Conservation (phyloP, 1,140 invertebrate genomes). For the Phymorhynchus buccinoides region DNA sequence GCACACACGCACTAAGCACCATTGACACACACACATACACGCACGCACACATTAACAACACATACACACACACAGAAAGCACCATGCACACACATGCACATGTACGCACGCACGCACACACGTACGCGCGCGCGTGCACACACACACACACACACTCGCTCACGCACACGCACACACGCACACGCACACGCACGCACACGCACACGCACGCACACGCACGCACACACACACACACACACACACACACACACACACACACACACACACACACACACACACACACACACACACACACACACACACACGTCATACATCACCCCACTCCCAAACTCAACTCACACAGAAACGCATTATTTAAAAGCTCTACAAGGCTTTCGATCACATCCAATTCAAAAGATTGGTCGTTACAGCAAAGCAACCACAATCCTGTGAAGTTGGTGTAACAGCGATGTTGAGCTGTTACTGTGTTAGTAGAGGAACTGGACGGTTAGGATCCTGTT, state of each 20-base stretch:
- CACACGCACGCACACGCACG: constrained; percentile 13
- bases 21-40: neutral
- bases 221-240: neutral
- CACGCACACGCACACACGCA: neutral
- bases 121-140: neutral
- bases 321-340: too few species aligned
- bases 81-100: constrained; percentile 1
- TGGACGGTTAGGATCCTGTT: too few species aligned
- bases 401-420: too few species aligned
- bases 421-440: too few species aligned
- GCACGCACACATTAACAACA: neutral
- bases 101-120: constrained; percentile 1
- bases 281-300: neutral
- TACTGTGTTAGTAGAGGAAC: too few species aligned
- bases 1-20: constrained; percentile 1
- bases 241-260: neutral
- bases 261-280: neutral
- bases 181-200: neutral
- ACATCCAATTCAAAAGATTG: too few species aligned
- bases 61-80: neutral
- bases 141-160: neutral
- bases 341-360: too few species aligned
- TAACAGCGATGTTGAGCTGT: too few species aligned
- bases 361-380: too few species aligned
- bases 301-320: too few species aligned